Base-by-base conservation (phyloP, 2,113 vertebrate genomes). In the Grammomys surdaster region DNA sequence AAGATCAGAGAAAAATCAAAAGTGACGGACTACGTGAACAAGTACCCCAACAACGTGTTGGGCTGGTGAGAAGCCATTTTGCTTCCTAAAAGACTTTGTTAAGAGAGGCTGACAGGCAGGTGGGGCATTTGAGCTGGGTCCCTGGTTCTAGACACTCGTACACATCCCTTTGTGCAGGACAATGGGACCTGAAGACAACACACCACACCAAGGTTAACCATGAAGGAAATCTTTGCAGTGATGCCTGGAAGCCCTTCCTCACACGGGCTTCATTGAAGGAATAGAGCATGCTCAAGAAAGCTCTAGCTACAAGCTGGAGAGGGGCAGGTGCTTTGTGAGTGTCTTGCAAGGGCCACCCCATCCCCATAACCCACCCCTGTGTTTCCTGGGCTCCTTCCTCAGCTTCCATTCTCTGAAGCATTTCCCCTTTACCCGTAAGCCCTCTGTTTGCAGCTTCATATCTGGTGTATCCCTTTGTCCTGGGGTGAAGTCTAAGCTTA, bases 21-120 rank as follows among this genome's bases (percentile, higher is more conserved):
- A 89, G 31, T 2, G 2, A 51, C 51, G 13, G 91, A 54, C n/a
- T 72, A 24, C 36, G 36, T 77, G 73, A 89, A 43, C 33, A 72
- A 56, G 80, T 89, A 90, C 76, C 69, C 19, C 73, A 73, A 36
- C 69, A 69, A 31, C 14, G 48, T 51, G 73, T 72, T 76, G 72
- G 48, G 75, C 9, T 58, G 70, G 85, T 92, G 56, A 88, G 60
- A 92, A 85, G 60, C 51, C 40, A 70, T 76, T 95, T 65, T 85
- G 36, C n/a, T 95, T 85, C 76, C 80, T 54, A 54, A 43, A 95
- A 91, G 54, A 82, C 3, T 19, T 24, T 2, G 3, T 24, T 60
- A 84, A 87, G 69, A 95, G 90, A 85, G 28, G 1, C 92, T 85
- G 73, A 8, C n/a, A 14, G n/a, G 6, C 31, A 60, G 28, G 19